Conservation (phyloP, 1,140 invertebrate species). For the Acromyrmex echinatior region DNA sequence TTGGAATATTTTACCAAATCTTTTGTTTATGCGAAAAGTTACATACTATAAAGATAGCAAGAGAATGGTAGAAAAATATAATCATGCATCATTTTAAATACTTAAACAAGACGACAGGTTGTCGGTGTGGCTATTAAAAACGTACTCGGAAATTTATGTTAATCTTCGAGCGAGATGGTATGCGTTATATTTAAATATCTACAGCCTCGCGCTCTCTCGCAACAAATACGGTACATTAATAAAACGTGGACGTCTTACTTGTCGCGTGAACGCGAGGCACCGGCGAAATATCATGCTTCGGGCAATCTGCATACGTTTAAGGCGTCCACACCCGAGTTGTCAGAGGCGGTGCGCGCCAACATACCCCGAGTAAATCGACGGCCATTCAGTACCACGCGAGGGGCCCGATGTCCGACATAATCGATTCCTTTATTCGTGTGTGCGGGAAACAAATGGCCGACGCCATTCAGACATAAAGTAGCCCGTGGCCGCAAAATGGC, state of each 20-base stretch:
- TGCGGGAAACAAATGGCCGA: constrained; percentile 60
- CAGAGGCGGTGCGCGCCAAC: constrained; percentile 58
- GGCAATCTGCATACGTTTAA: constrained; percentile 63
- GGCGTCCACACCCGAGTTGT: constrained; percentile 59
- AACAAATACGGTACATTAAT: constrained; percentile 59
- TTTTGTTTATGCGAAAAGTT: not conserved
- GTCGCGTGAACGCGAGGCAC: constrained; percentile 54
- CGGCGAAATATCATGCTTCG: constrained; percentile 58
- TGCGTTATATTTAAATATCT: constrained; percentile 57
- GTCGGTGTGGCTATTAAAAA: constrained; percentile 35
- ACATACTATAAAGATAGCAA: not conserved
- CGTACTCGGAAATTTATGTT: constrained; percentile 49
- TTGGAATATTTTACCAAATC: not conserved
- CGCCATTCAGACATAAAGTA: constrained; percentile 60
- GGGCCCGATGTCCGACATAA: constrained; percentile 58
- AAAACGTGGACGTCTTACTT: constrained; percentile 62
- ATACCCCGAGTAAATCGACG: constrained; percentile 58
- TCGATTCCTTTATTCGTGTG: constrained; percentile 63
- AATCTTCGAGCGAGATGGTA: constrained; percentile 35
- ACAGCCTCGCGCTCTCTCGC: constrained; percentile 30
- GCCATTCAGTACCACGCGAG: constrained; percentile 56
- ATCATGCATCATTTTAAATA: constrained; percentile 46
- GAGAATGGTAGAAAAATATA: constrained; percentile 20
- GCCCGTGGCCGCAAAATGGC: constrained; percentile 56
- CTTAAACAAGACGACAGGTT: constrained; percentile 32